Conservation (phyloP, 2,797 vertebrate genomes). For the Ibycter americanus region DNA sequence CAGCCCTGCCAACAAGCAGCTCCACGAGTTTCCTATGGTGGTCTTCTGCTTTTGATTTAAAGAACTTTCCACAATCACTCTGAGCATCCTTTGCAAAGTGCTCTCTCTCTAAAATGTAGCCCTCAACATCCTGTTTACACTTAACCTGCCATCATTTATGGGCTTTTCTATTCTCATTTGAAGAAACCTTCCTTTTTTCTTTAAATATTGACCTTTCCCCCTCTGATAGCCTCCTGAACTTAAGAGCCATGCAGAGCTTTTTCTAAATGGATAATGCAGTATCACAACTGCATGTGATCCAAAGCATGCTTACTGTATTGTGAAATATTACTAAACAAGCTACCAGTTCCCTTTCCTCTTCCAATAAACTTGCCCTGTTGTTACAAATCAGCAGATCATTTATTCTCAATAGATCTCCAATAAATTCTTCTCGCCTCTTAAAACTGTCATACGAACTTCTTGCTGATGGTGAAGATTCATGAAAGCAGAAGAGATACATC, state of each 20-base stretch:
- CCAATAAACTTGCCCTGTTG: background rate
- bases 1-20: background rate
- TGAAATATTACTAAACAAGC: background rate
- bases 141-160: background rate
- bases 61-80: background rate
- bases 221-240: background rate
- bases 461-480: background rate
- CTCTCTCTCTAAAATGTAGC: background rate
- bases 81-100: background rate
- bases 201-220: background rate
- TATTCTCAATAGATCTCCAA: background rate
- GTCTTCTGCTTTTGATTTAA: background rate
- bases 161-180: background rate
- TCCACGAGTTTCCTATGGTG: background rate
- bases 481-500: background rate
- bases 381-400: background rate
- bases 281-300: fast-evolving
- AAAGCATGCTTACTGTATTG: background rate
- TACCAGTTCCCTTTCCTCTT: background rate
- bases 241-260: background rate
- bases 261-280: background rate
- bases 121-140: background rate
- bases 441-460: background rate
- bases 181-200: background rate
- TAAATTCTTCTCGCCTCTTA: background rate